Conservation (phyloP, 2,113 vertebrate genomes). For the Stegostoma tigrinum region DNA sequence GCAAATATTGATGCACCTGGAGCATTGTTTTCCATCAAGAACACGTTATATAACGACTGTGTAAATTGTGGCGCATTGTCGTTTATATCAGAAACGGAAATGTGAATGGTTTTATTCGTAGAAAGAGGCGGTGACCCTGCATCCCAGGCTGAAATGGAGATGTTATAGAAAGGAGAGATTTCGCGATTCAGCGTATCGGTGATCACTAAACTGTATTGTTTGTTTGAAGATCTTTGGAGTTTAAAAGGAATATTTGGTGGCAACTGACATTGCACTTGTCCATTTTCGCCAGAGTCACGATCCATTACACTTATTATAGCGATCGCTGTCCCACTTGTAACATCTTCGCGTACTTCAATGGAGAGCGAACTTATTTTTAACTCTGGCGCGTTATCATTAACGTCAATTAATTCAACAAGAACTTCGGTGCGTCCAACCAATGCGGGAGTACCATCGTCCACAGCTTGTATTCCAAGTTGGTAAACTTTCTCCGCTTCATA, state of each 20-base stretch:
- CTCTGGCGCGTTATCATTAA: slow-evolving; percentile 70
- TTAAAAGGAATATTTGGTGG: slow-evolving; percentile 48
- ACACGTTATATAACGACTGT: slow-evolving; percentile 52
- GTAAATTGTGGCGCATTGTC: slow-evolving; percentile 57
- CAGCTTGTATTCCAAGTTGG: slow-evolving; percentile 56
- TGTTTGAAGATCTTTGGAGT: slow-evolving; percentile 47
- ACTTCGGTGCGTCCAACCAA: slow-evolving; percentile 52
- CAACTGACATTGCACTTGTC: slow-evolving; percentile 52
- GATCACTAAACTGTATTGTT: slow-evolving; percentile 56
- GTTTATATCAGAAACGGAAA: slow-evolving; percentile 56
- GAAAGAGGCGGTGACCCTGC: slow-evolving; percentile 53
- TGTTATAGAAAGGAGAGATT: slow-evolving; percentile 50
- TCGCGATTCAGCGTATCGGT: slow-evolving; percentile 57
- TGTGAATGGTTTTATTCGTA: slow-evolving; percentile 48
- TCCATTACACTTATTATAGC: slow-evolving; percentile 68
- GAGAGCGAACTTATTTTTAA: slow-evolving; percentile 66
- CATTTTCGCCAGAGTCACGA: slow-evolving; percentile 67
- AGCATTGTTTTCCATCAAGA: slow-evolving; percentile 53
- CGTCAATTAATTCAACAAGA: slow-evolving; percentile 57
- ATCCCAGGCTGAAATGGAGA: slow-evolving; percentile 55
- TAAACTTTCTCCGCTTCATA: slow-evolving; percentile 56
- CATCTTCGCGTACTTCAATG: slow-evolving; percentile 62
- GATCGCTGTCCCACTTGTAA: slow-evolving; percentile 53
- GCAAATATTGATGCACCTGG: slow-evolving; percentile 47
- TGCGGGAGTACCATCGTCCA: slow-evolving; percentile 56